Base-by-base conservation (phyloP, 2,888 invertebrate species). In the Coleophora deauratella region DNA sequence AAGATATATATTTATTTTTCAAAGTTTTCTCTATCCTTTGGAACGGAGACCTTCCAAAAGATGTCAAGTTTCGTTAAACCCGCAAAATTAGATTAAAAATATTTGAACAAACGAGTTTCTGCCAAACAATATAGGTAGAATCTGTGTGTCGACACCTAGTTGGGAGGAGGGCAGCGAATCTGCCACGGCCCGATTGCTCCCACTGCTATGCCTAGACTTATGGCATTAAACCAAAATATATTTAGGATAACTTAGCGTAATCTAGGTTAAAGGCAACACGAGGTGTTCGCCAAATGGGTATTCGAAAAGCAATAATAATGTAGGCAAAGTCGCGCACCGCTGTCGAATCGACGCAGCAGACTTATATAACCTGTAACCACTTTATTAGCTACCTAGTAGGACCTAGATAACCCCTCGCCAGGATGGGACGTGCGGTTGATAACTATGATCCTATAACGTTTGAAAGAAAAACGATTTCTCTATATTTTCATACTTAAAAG, bases 271-370 rank as follows among this genome's bases (percentile, higher is more conserved):
- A 70, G 58, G 72, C 78, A 75, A 73, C 80, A 82, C 82, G 76
- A 73, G 82, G 82, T 82, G 82, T 67, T 80, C 72, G 72, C 70
- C 77, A 72, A 73, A 76, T 81, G 85, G 86, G 86, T 86, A 86
- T 86, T 82, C 86, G 80, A 85, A 77, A 86, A 86, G 86, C 86
- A 86, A 86, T 86, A 86, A 86, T 81, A 85, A 76, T 62, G 79
- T 85, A 86, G 86, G 67, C 63, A 69, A 59, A 73, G 79, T 79
- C 75, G 73, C 78, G 79, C 80, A 77, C 71, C 73, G 79, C 67
- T 69, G 81, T 79, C 75, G 55, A 52, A 44, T 60, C 60, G 73
- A 71, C 71, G 65, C 78, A 68, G 80, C 75, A 65, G 69, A 68
- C 72, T 70, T 66, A 48, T 40, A 21, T 48, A 42, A 48, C 63